Conservation (phyloP, 2,888 invertebrate genomes). For the Elysia crispata region DNA sequence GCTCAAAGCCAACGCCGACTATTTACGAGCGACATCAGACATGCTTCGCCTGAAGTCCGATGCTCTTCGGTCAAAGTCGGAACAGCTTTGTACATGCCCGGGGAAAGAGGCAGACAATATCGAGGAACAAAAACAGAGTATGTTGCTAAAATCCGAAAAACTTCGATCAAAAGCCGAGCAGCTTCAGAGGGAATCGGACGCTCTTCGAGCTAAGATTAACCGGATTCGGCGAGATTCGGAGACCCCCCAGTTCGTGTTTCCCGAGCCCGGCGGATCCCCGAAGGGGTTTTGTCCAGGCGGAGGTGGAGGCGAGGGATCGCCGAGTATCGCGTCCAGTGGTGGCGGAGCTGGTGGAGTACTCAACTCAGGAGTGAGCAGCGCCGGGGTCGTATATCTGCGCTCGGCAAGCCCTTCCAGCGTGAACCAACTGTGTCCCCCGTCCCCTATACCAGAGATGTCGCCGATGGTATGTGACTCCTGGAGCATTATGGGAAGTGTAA, state of each 20-base stretch:
- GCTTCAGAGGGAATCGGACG: constrained; percentile 42
- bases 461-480: too few relatives aligned
- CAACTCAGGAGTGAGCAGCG: neutral
- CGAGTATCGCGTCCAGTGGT: too few relatives aligned
- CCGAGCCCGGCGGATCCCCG: constrained; percentile 6
- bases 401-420: constrained; percentile 21
- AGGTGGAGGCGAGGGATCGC: too few relatives aligned
- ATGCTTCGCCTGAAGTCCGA: constrained; percentile 44
- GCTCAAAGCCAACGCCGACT: constrained; percentile 45
- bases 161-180: constrained; percentile 33
- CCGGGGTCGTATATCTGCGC: neutral
- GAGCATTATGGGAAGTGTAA: too few relatives aligned
- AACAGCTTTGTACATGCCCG: constrained; percentile 14
- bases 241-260: constrained; percentile 28
- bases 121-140: neutral
- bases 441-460: neutral
- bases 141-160: constrained; percentile 23
- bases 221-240: constrained; percentile 29
- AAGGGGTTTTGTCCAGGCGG: too few relatives aligned
- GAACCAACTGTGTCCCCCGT: constrained; percentile 2
- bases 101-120: neutral
- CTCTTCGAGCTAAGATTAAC: constrained; percentile 28
- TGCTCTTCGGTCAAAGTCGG: constrained; percentile 41
- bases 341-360: too few relatives aligned
- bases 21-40: constrained; percentile 43